Percentiles rank a stretch among this genome's conserved stretches.
These are phyloP conservation scores for Venturia canescens DNA, from an alignment of 1,140 invertebrate genomes.

Conservation along the genomic window DNA sequence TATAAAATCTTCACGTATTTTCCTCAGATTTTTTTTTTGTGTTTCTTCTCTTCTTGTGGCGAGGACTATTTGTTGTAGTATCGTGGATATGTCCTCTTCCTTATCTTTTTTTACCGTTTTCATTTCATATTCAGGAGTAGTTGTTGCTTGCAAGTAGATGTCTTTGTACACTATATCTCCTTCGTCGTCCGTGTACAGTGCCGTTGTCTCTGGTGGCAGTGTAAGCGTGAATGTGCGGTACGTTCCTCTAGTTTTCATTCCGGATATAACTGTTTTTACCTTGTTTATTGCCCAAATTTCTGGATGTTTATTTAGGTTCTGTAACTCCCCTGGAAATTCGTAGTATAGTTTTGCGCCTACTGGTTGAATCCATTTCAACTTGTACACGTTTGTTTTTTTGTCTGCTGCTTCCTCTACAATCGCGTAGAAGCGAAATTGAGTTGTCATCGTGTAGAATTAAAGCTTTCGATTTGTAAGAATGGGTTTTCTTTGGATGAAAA, in stretches of 20 bases:
- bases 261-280: constrained; percentile 40
- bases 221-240: constrained; percentile 40
- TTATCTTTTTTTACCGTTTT: constrained; percentile 29
- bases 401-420: constrained; percentile 38
- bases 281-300: constrained; percentile 39
- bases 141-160: constrained; percentile 22
- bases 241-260: constrained; percentile 44
- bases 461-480: constrained; percentile 41
- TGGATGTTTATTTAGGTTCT: constrained; percentile 40
- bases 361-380: constrained; percentile 43
- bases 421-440: constrained; percentile 30
- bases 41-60: not conserved
- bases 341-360: constrained; percentile 31
- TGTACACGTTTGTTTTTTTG: constrained; percentile 42
- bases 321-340: constrained; percentile 34
- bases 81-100: constrained; percentile 37
- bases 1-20: constrained; percentile 33
- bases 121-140: constrained; percentile 29
- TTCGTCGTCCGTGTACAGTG: constrained; percentile 18
- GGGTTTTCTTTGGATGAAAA: constrained; percentile 8
- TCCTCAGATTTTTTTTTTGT: constrained; percentile 9
- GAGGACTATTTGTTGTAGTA: constrained; percentile 39
- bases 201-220: constrained; percentile 19
- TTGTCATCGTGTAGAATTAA: constrained; percentile 42
- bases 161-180: constrained; percentile 33